phyloP scores from a whole-genome alignment of 2,113 vertebrate species.

The Verasper variegatus region DNA sequence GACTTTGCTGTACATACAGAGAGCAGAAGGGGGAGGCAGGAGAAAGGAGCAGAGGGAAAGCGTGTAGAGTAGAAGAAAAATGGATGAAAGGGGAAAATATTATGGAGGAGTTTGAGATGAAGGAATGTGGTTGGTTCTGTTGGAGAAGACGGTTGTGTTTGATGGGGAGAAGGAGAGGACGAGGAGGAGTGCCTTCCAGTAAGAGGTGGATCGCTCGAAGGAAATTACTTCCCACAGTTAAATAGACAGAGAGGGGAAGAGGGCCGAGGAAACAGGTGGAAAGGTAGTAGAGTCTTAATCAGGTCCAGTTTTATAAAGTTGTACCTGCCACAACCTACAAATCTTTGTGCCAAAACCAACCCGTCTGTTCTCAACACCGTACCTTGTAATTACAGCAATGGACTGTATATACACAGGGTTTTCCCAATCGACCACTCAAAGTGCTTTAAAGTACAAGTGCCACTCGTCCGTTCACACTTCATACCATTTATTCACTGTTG shows the following conservation, averaged over 20 bases:
- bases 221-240: conserved; percentile 4
- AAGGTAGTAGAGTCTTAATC: not conserved
- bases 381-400: not conserved
- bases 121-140: conserved; percentile 36
- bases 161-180: conserved; percentile 4
- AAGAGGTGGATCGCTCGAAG: conserved; percentile 55
- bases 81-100: conserved; percentile 16
- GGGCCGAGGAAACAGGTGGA: not conserved
- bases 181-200: conserved; percentile 63
- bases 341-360: not conserved
- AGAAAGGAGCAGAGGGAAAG: conserved; percentile 6
- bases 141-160: conserved; percentile 18
- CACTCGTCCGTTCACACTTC: too few relatives aligned
- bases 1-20: conserved; percentile 40
- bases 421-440: too few relatives aligned
- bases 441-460: too few relatives aligned
- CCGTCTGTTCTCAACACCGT: not conserved
- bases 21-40: not conserved
- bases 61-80: not conserved
- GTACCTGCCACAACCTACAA: not conserved
- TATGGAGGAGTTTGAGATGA: conserved; percentile 30
- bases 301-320: conserved; percentile 5
- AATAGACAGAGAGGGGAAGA: not conserved
- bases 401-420: too few relatives aligned
- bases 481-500: too few relatives aligned